These are phyloP conservation scores for Osmerus eperlanus DNA, from an alignment of 2,113 vertebrate species.

Conservation along the genomic window DNA sequence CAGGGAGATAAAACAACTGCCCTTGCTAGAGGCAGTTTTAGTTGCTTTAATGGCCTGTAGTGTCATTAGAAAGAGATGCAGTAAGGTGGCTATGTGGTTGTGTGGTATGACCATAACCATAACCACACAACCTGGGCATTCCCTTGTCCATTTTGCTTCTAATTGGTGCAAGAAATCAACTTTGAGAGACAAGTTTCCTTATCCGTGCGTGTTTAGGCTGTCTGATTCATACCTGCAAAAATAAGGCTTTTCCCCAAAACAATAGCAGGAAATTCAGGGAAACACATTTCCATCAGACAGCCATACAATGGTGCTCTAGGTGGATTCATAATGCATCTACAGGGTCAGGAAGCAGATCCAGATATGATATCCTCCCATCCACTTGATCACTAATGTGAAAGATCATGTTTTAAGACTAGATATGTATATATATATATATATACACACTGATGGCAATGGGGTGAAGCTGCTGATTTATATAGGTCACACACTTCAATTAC, in stretches of 20 bases:
- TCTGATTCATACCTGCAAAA: not conserved
- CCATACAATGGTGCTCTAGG: not conserved
- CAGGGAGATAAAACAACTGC: slow-evolving; percentile 39
- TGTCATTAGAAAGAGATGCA: slow-evolving; percentile 30
- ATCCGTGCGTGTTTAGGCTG: too few relatives aligned
- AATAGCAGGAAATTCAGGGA: slow-evolving; percentile 3
- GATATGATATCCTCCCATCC: not conserved
- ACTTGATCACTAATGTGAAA: not conserved
- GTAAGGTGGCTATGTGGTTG: slow-evolving; percentile 19
- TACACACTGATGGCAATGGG: too few relatives aligned
- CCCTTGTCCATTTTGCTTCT: too few relatives aligned
- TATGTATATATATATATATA: too few relatives aligned
- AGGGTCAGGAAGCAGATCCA: slow-evolving; percentile 2
- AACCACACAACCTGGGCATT: too few relatives aligned
- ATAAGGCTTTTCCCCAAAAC: not conserved
- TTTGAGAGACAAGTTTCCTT: too few relatives aligned
- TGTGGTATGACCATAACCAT: not conserved
- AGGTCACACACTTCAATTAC: too few relatives aligned
- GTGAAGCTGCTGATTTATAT: too few relatives aligned
- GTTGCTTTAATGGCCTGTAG: slow-evolving; percentile 20
- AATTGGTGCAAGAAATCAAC: too few relatives aligned
- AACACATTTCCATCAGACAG: not conserved
- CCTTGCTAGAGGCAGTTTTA: slow-evolving; percentile 29
- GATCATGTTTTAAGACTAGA: too few relatives aligned
- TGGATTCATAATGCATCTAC: slow-evolving; percentile 4